Evolutionary conservation across 1,140 invertebrate species (phyloP).

Genomic region (Ctenoplectra terminalis): DNA sequence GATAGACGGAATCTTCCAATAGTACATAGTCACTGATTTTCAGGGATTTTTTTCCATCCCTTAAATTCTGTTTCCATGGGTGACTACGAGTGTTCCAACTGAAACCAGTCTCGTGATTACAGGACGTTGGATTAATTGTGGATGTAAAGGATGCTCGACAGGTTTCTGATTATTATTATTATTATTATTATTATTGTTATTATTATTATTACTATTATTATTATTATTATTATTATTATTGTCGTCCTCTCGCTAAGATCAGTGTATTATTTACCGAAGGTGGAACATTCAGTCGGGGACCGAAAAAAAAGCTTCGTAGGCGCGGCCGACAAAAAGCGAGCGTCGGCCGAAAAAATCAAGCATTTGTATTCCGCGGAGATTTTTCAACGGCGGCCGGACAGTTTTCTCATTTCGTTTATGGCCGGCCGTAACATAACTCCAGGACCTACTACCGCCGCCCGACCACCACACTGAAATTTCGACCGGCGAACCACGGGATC

Average conservation of each 20-base stretch:
- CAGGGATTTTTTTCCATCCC: too few relatives aligned
- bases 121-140: background rate
- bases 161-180: background rate
- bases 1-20: too few relatives aligned
- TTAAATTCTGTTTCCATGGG: background rate
- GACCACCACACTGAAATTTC: slow-evolving; percentile 26
- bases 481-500: slow-evolving; percentile 24
- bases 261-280: background rate
- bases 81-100: background rate
- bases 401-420: slow-evolving; percentile 82
- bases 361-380: slow-evolving; percentile 81
- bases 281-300: background rate
- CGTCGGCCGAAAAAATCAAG: slow-evolving; percentile 72
- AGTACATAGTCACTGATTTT: too few relatives aligned
- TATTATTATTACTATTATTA: background rate
- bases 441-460: slow-evolving; percentile 48
- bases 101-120: background rate
- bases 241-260: slow-evolving; percentile 2
- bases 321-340: slow-evolving; percentile 54
- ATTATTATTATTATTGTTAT: background rate
- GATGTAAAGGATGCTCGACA: background rate
- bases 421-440: slow-evolving; percentile 78
- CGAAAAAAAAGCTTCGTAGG: slow-evolving; percentile 32
- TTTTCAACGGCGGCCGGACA: slow-evolving; percentile 77
- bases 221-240: slow-evolving; percentile 5